These are phyloP conservation scores for Lota lota DNA, from an alignment of 2,113 vertebrate genomes.

Conservation along the genomic window DNA sequence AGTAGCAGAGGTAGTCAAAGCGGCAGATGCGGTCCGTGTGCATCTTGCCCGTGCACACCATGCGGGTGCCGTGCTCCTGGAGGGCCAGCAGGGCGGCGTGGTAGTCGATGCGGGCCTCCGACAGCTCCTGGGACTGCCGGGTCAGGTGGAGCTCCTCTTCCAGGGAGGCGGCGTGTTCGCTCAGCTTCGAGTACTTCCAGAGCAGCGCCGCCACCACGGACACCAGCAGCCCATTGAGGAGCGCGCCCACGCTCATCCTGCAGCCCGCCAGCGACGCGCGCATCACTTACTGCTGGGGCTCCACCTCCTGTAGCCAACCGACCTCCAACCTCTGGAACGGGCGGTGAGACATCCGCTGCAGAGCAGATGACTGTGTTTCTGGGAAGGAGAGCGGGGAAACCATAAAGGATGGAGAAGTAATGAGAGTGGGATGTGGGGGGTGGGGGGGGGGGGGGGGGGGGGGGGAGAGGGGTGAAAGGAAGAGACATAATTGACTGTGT, in stretches of 20 bases:
- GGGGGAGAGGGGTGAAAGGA: too few relatives aligned
- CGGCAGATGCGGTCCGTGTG: conserved; percentile 96
- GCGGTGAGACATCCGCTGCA: conserved; percentile 38
- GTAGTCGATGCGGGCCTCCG: conserved; percentile 83
- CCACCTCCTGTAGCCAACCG: conserved; percentile 50
- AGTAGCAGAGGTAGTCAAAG: conserved; percentile 95
- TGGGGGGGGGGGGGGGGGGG: neutral
- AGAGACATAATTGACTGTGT: too few relatives aligned
- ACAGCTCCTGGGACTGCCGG: conserved; percentile 77
- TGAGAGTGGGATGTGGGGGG: conserved; percentile 34
- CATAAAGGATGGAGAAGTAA: neutral
- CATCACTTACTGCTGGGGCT: conserved; percentile 56
- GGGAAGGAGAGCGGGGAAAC: neutral
- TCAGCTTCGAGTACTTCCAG: conserved; percentile 89
- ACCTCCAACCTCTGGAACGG: conserved; percentile 43
- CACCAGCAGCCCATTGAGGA: conserved; percentile 91
- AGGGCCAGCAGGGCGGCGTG: conserved; percentile 85
- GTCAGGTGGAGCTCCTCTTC: conserved; percentile 86
- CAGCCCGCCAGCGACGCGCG: conserved; percentile 64
- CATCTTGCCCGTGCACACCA: conserved; percentile 95
- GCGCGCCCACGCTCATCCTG: conserved; percentile 90
- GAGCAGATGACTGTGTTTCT: conserved; percentile 19
- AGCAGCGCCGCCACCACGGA: conserved; percentile 88
- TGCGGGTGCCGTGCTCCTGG: conserved; percentile 86
- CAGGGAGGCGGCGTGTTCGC: conserved; percentile 81